Evolutionary conservation across 2,888 invertebrate species (phyloP).

Genomic region (Pyrgus malvae): DNA sequence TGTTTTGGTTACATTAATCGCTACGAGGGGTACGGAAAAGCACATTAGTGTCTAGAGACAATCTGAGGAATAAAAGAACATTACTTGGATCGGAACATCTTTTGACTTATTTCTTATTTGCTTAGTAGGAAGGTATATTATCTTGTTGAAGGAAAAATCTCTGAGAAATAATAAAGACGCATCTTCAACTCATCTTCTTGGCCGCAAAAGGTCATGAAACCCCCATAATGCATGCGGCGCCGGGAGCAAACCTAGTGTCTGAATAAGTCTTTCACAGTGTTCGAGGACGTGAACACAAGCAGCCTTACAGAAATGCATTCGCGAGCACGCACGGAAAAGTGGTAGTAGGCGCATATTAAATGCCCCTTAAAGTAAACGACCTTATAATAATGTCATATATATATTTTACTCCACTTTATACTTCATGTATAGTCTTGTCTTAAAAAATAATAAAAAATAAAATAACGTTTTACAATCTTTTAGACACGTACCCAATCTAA

Average conservation of each 20-base stretch:
- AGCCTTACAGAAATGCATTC: conserved; percentile 65
- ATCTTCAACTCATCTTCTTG: conserved; percentile 11
- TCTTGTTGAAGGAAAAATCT: background rate
- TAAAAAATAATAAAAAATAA: too few species aligned
- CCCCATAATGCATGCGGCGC: conserved; percentile 20
- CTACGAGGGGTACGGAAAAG: background rate
- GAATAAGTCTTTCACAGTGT: conserved; percentile 46
- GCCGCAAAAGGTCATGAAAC: conserved; percentile 21
- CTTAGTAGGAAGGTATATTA: background rate
- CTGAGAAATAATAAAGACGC: background rate
- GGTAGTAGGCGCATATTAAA: conserved; percentile 36
- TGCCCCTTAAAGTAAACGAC: conserved; percentile 19
- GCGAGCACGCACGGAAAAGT: conserved; percentile 59
- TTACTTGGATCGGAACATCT: too few species aligned
- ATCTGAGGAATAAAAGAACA: too few species aligned
- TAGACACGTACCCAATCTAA: too few species aligned
- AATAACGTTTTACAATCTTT: too few species aligned
- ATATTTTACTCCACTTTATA: too few species aligned
- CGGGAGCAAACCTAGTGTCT: conserved; percentile 38
- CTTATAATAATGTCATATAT: background rate
- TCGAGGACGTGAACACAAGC: conserved; percentile 49
- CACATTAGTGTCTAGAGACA: too few species aligned
- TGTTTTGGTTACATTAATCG: background rate
- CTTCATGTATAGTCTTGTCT: too few species aligned
- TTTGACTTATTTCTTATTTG: too few species aligned